A percentile compares a stretch with the other conserved stretches of the same genome.
Evolutionary conservation across 2,888 invertebrate genomes (phyloP).

Genomic region (Synanthedon formicaeformis): DNA sequence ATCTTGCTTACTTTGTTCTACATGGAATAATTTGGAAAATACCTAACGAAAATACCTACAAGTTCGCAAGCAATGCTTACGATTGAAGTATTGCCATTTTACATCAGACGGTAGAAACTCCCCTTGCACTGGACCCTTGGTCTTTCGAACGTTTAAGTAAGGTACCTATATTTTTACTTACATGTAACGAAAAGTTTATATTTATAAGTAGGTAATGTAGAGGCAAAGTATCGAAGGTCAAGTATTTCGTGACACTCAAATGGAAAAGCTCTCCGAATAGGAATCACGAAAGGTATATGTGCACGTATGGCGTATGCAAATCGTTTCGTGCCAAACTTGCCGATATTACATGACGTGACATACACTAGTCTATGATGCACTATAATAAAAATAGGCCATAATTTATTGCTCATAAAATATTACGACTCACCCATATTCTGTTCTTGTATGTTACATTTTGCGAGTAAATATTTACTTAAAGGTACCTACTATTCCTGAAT

Average conservation of each 20-base stretch:
- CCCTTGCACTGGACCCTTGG: too few relatives aligned
- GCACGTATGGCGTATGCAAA: not conserved
- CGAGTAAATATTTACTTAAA: not conserved
- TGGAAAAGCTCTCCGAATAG: not conserved
- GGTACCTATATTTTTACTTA: too few relatives aligned
- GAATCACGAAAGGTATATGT: not conserved
- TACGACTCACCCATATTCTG: not conserved
- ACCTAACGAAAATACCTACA: too few relatives aligned
- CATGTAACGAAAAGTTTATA: too few relatives aligned
- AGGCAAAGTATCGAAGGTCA: not conserved
- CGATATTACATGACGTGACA: slow-evolving; percentile 1
- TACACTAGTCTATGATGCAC: not conserved
- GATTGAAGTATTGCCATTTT: too few relatives aligned
- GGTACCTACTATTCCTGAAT: not conserved
- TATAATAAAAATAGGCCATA: not conserved
- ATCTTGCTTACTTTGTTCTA: too few relatives aligned
- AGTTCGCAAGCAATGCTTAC: too few relatives aligned
- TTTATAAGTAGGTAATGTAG: too few relatives aligned
- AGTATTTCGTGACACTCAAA: not conserved
- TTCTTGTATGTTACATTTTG: not conserved
- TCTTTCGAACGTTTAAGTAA: too few relatives aligned
- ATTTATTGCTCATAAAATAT: not conserved
- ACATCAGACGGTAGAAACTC: too few relatives aligned
- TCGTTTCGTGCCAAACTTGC: slow-evolving; percentile 1
- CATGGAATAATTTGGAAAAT: too few relatives aligned